Conservation (phyloP, 2,797 vertebrate species). For the Distichodus sexfasciatus region DNA sequence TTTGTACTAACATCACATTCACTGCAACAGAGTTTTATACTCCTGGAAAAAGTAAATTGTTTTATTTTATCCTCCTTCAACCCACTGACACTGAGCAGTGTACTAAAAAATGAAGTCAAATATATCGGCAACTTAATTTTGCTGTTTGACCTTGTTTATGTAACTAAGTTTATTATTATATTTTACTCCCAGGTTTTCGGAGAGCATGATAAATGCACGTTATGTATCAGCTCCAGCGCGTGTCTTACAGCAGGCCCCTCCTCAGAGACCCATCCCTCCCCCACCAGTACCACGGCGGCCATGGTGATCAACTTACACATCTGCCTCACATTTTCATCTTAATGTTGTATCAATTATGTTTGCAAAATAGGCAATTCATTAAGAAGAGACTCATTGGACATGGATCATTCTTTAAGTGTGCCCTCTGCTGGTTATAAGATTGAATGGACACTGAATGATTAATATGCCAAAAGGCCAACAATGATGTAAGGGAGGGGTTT, state of each 20-base stretch:
- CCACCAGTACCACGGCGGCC: constrained; percentile 68
- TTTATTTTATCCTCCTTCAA: too few relatives aligned
- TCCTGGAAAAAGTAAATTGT: too few relatives aligned
- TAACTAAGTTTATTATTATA: too few relatives aligned
- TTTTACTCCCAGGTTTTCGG: constrained; percentile 60
- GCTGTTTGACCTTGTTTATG: too few relatives aligned
- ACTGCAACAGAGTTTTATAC: too few relatives aligned
- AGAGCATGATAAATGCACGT: constrained; percentile 61
- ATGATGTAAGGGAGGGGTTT: not conserved
- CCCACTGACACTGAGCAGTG: too few relatives aligned
- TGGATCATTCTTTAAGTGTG: not conserved
- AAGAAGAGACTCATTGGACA: not conserved
- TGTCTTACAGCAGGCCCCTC: constrained; percentile 57
- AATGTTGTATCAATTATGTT: not conserved
- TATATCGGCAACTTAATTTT: too few relatives aligned
- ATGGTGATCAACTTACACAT: constrained; percentile 55
- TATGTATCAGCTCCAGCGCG: constrained; percentile 68
- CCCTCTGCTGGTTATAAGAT: constrained; percentile 19
- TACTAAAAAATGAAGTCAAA: too few relatives aligned
- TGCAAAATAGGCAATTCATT: not conserved
- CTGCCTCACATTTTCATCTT: not conserved
- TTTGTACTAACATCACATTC: too few relatives aligned
- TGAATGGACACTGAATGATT: not conserved
- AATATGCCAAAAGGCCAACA: not conserved
- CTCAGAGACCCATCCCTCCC: constrained; percentile 45